Percentiles rank a stretch among this genome's conserved stretches.
phyloP scores from a whole-genome alignment of 2,888 invertebrate genomes.

The Aleiodes leptofemur region DNA sequence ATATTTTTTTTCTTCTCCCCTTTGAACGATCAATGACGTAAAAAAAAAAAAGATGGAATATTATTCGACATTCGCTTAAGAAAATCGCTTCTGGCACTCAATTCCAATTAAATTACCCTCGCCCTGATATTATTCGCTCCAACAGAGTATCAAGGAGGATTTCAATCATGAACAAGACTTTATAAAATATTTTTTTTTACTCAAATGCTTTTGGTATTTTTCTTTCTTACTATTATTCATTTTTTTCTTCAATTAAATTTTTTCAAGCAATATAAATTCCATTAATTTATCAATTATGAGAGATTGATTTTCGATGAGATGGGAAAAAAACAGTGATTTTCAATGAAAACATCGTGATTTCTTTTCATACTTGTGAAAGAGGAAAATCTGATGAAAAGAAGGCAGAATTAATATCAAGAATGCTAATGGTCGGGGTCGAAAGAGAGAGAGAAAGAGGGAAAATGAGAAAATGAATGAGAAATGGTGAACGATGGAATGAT shows the following conservation, averaged over 20 bases:
- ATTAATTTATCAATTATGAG: constrained; percentile 36
- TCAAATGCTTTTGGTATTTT: constrained; percentile 28
- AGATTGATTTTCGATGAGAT: not conserved
- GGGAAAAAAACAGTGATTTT: not conserved
- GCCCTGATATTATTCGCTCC: constrained; percentile 50
- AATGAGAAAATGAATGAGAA: not conserved
- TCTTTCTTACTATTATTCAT: constrained; percentile 31
- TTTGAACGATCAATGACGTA: constrained; percentile 32
- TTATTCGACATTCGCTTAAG: constrained; percentile 64
- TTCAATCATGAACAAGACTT: not conserved
- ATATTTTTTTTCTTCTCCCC: constrained; percentile 24
- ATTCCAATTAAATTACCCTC: constrained; percentile 65
- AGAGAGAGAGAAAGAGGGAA: no score
- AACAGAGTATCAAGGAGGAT: constrained; percentile 1
- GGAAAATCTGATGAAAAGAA: not conserved
- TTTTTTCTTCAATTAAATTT: constrained; percentile 32
- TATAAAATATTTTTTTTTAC: constrained; percentile 23
- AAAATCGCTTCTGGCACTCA: constrained; percentile 63
- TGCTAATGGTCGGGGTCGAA: not conserved
- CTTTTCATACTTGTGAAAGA: not conserved
- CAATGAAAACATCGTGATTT: not conserved
- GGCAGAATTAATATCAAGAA: constrained; percentile 8
- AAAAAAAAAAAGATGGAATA: constrained; percentile 47
- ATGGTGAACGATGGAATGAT: no score
- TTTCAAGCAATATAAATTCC: constrained; percentile 1